Conservation (phyloP, 2,797 vertebrate species). For the Chelonia mydas region DNA sequence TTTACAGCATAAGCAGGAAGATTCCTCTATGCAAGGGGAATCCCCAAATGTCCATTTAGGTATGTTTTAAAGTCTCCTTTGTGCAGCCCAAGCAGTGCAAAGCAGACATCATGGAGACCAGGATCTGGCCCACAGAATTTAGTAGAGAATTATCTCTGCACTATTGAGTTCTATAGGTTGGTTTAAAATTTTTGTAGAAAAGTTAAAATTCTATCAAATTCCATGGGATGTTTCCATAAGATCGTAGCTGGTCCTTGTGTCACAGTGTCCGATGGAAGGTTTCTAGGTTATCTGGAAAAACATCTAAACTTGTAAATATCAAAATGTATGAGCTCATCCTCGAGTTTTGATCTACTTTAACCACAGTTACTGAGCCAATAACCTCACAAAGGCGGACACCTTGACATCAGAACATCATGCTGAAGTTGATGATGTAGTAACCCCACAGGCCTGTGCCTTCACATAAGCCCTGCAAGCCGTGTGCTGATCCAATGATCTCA, state of each 20-base stretch:
- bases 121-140: background rate
- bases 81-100: background rate
- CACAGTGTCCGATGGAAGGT: accelerated
- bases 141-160: background rate
- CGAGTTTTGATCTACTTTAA: background rate
- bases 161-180: background rate
- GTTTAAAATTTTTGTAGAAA: background rate
- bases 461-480: background rate
- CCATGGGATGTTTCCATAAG: accelerated
- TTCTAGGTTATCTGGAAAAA: background rate
- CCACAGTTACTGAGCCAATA: too few relatives aligned
- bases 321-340: background rate
- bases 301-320: background rate
- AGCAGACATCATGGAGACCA: accelerated
- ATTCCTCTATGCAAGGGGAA: accelerated
- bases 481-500: background rate
- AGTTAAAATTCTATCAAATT: background rate
- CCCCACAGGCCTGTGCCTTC: accelerated
- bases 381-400: background rate
- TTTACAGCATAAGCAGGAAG: background rate
- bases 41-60: accelerated
- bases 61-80: accelerated
- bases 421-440: background rate
- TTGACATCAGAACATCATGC: background rate
- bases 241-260: accelerated